These are phyloP conservation scores for Paradisaea rubra DNA, from an alignment of 2,113 vertebrate genomes.

Conservation along the genomic window DNA sequence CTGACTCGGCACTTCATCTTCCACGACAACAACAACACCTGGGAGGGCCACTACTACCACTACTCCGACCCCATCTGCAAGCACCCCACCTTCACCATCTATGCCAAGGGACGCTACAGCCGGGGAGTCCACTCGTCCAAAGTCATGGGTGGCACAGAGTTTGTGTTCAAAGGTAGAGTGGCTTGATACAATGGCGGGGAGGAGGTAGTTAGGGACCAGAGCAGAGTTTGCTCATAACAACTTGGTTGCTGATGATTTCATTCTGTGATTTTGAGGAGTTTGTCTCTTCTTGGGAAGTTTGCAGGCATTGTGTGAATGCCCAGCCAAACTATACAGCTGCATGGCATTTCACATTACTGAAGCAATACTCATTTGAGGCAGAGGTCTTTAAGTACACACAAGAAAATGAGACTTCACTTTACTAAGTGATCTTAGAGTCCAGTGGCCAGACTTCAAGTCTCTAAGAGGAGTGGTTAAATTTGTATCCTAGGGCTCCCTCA, in stretches of 20 bases:
- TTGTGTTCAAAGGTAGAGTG: conserved; percentile 90
- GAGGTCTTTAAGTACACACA: background rate
- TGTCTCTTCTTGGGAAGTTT: background rate
- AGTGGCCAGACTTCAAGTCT: background rate
- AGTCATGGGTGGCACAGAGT: conserved; percentile 91
- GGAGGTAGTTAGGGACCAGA: background rate
- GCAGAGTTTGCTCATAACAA: rapidly evolving
- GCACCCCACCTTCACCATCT: conserved; percentile 94
- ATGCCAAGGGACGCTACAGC: conserved; percentile 91
- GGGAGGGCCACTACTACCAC: conserved; percentile 97
- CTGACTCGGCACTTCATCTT: conserved; percentile 95
- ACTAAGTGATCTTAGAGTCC: background rate
- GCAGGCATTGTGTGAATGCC: background rate
- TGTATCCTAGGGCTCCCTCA: background rate
- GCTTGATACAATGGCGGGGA: rapidly evolving
- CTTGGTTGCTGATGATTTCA: background rate
- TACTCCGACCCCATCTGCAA: conserved; percentile 95
- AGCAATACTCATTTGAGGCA: background rate
- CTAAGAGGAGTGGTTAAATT: background rate
- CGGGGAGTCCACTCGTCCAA: conserved; percentile 81
- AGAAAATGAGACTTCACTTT: background rate
- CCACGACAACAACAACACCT: conserved; percentile 92
- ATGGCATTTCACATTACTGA: background rate
- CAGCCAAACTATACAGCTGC: background rate
- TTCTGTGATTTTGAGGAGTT: background rate